Conservation (phyloP, 2,888 invertebrate species). For the Globia sparganii region DNA sequence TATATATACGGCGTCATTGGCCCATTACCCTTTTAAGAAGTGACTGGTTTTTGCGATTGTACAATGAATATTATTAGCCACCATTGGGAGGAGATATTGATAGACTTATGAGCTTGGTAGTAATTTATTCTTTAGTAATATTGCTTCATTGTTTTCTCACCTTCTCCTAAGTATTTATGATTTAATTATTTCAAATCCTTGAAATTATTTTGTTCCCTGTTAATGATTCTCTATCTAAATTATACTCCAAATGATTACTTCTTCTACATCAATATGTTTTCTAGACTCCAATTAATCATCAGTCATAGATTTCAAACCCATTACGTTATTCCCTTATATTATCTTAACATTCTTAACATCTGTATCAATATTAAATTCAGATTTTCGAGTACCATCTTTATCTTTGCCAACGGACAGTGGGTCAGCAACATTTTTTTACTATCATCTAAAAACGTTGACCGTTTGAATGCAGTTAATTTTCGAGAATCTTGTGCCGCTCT, state of each 20-base stretch:
- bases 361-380: background rate
- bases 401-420: conserved; percentile 36
- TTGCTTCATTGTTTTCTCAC: background rate
- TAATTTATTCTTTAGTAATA: background rate
- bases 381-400: conserved; percentile 10
- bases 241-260: background rate
- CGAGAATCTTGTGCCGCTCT: conserved; percentile 67
- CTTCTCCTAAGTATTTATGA: background rate
- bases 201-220: background rate
- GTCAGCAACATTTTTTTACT: conserved; percentile 59
- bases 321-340: background rate
- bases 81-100: background rate
- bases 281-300: background rate
- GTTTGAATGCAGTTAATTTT: conserved; percentile 71
- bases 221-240: background rate
- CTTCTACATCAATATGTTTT: background rate
- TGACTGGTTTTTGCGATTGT: conserved; percentile 26
- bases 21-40: conserved; percentile 37
- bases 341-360: background rate
- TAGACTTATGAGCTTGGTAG: background rate
- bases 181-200: background rate
- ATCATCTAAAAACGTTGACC: conserved; percentile 55
- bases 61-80: conserved; percentile 2
- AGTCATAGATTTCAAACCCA: background rate
- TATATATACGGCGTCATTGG: conserved; percentile 22